Evolutionary conservation across 2,888 invertebrate genomes (phyloP), one percentile per base, ranked within the genome.

Genomic region (Heliconius ethilla): DNA sequence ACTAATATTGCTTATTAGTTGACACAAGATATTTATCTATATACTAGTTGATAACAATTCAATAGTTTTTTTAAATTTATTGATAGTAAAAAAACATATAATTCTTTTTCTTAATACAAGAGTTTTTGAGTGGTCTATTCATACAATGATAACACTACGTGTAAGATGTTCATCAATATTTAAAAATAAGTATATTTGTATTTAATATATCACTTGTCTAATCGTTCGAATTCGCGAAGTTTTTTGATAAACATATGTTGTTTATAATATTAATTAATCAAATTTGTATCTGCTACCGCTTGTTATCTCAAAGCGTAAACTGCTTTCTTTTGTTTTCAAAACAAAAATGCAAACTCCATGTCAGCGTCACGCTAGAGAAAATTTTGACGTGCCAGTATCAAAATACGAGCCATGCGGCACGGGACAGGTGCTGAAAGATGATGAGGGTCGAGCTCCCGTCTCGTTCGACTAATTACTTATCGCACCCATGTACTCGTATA

Each of bases 371-470:
- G 80, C 87, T 87, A 83, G 85, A 86, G 86, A 86, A 86, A 82
- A 87, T 89, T 87, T 87, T 87, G 89, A 89, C 84, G 87, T 85
- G 86, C 79, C 79, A 83, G 86, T 83, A 85, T 85, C 84, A 81
- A 77, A 82, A 81, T 70, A 79, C 40, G 81, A 79, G 80, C 80
- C 81, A 80, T 75, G 79, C 62, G 69, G 79, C 65, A 45, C 59
- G 40, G 79, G 84, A 83, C 84, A 84, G 84, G 84, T 84, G 83
- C 78, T 82, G 83, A 80, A 81, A 76, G 78, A 76, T 85, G 83
- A 85, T 80, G 78, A 83, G 84, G 84, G 84, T 84, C 82, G 79
- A 76, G 75, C 62, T 77, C 78, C 78, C 76, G 59, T 76, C 69
- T 76, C 78, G 63, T 81, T 76, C 51, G 74, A 77, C 75, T 82